Percentiles rank a stretch among this genome's conserved stretches.
Evolutionary conservation across 2,113 vertebrate genomes (phyloP).

Genomic region (Laticauda laticaudata): DNA sequence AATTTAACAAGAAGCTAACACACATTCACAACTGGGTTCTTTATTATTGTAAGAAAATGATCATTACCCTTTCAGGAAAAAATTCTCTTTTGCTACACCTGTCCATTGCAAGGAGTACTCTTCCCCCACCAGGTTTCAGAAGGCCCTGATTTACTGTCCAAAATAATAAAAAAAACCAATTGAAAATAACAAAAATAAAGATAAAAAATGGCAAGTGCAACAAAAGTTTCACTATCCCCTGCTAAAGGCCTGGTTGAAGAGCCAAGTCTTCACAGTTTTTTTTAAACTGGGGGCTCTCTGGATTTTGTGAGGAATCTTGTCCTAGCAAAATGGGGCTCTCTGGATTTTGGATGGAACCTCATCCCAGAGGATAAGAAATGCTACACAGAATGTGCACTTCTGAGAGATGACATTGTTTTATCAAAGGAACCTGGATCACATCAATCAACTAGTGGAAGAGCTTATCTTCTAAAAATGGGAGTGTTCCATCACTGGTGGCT

Average conservation of each 20-base stretch:
- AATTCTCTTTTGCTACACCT: neutral
- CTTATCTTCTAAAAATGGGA: neutral
- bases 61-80: constrained; percentile 15
- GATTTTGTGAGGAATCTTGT: neutral
- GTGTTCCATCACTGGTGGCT: neutral
- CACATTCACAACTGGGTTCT: neutral
- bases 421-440: neutral
- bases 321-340: neutral
- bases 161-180: neutral
- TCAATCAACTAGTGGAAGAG: neutral
- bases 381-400: neutral
- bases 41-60: neutral
- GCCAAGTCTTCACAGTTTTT: neutral
- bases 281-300: neutral
- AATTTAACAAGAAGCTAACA: constrained; percentile 23
- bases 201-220: neutral
- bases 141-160: neutral
- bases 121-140: neutral
- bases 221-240: neutral
- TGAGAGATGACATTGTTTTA: neutral
- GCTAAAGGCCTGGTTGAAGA: neutral
- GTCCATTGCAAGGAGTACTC: neutral
- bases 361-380: neutral
- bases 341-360: neutral
- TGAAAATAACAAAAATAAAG: neutral